These are phyloP conservation scores for Linyphia triangularis DNA, from an alignment of 2,888 invertebrate genomes.

Conservation along the genomic window DNA sequence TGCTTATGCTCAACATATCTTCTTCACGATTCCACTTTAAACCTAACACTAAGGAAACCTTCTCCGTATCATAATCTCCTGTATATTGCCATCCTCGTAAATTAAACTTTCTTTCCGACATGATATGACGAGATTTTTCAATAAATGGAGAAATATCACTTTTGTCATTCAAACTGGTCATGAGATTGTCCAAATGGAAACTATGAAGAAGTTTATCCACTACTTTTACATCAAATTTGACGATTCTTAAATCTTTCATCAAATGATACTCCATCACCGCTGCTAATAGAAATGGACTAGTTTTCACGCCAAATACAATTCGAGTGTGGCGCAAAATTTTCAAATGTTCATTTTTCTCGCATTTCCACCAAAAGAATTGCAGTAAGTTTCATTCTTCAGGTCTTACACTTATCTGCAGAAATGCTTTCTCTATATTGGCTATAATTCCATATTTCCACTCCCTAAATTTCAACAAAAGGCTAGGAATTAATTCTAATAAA, in stretches of 20 bases:
- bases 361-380: too few species aligned
- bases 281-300: background rate
- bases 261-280: background rate
- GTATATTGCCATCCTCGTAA: background rate
- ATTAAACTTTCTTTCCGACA: background rate
- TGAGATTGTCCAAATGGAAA: background rate
- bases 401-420: background rate
- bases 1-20: too few species aligned
- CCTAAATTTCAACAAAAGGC: too few species aligned
- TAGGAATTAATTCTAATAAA: too few species aligned
- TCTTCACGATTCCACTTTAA: too few species aligned
- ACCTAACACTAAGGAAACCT: too few species aligned
- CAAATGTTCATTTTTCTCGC: background rate
- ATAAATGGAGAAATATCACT: background rate
- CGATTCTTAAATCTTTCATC: background rate
- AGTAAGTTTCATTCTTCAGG: background rate
- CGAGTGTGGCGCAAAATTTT: background rate
- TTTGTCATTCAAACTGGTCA: background rate
- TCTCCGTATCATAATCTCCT: too few species aligned
- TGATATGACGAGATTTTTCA: slow-evolving; percentile 3
- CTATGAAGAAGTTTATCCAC: background rate
- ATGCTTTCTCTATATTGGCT: background rate
- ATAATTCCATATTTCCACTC: too few species aligned
- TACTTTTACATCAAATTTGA: background rate
- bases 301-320: slow-evolving; percentile 6